Percentiles rank a stretch among this genome's conserved stretches.
These are phyloP conservation scores for Nebria brevicollis DNA, from an alignment of 2,888 invertebrate genomes.

Conservation along the genomic window DNA sequence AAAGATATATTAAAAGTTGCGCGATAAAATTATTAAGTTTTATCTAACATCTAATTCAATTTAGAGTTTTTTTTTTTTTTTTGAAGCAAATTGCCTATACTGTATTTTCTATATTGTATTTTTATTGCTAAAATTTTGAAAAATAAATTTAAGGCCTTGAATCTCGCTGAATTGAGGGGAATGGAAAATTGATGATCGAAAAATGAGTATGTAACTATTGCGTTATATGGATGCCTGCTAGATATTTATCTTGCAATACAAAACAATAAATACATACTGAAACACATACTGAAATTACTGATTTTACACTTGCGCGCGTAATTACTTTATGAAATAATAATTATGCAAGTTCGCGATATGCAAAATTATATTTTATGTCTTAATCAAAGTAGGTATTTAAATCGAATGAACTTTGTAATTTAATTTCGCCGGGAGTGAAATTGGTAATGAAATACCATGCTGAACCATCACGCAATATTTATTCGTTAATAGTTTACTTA, in stretches of 20 bases:
- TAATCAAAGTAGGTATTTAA: background rate
- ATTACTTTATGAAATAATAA: background rate
- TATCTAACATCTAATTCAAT: too few species aligned
- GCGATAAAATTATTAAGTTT: too few species aligned
- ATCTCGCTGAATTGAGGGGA: too few species aligned
- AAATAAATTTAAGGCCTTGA: too few species aligned
- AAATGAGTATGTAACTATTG: too few species aligned
- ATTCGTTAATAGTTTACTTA: background rate
- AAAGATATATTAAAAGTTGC: background rate
- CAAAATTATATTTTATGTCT: background rate
- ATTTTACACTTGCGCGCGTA: background rate
- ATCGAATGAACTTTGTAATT: background rate
- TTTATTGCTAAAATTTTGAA: too few species aligned
- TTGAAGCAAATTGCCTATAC: too few species aligned
- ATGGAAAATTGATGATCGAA: too few species aligned
- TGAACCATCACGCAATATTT: conserved; percentile 1
- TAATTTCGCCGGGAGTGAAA: background rate
- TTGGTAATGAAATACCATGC: background rate
- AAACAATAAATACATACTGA: background rate
- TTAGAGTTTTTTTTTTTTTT: too few species aligned
- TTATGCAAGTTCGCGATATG: background rate
- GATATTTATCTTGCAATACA: background rate
- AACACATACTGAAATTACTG: background rate
- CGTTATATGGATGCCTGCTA: background rate
- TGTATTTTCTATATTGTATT: too few species aligned